These are phyloP conservation scores for Penaeus chinensis DNA, from an alignment of 1,140 invertebrate genomes.

Conservation along the genomic window DNA sequence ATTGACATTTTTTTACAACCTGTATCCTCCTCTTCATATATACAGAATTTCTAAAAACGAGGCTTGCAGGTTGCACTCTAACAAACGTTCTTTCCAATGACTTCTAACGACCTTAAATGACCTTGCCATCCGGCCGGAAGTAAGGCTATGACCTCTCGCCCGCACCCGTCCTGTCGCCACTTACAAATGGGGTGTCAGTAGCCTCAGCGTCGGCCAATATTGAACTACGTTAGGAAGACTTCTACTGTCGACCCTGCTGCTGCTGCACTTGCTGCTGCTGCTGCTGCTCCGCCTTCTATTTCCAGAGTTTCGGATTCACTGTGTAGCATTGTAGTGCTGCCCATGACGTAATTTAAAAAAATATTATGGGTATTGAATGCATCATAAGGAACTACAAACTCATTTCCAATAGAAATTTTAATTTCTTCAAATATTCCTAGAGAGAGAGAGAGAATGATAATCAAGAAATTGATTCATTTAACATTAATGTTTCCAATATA, in stretches of 20 bases:
- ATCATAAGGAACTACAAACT: too few species aligned
- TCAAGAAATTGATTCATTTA: too few species aligned
- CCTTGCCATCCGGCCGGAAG: slow-evolving; percentile 44
- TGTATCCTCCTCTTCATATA: too few species aligned
- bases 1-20: too few species aligned
- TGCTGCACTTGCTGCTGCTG: slow-evolving; percentile 15
- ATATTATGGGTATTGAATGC: too few species aligned
- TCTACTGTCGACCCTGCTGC: slow-evolving; percentile 46
- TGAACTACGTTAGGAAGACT: slow-evolving; percentile 61
- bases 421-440: neutral
- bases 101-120: slow-evolving; percentile 57
- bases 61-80: slow-evolving; percentile 35
- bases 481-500: too few species aligned
- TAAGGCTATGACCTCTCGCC: slow-evolving; percentile 48
- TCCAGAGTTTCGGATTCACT: neutral
- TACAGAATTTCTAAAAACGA: neutral
- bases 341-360: too few species aligned
- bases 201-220: slow-evolving; percentile 59
- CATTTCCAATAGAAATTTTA: too few species aligned
- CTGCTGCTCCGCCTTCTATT: neutral
- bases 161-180: slow-evolving; percentile 54
- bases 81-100: slow-evolving; percentile 43
- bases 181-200: slow-evolving; percentile 62
- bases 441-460: neutral
- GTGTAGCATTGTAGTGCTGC: too few species aligned